Percentiles rank a stretch among this genome's conserved stretches.
These are phyloP conservation scores for Phrynocephalus vlangalii DNA, from an alignment of 2,797 vertebrate genomes.

Conservation along the genomic window DNA sequence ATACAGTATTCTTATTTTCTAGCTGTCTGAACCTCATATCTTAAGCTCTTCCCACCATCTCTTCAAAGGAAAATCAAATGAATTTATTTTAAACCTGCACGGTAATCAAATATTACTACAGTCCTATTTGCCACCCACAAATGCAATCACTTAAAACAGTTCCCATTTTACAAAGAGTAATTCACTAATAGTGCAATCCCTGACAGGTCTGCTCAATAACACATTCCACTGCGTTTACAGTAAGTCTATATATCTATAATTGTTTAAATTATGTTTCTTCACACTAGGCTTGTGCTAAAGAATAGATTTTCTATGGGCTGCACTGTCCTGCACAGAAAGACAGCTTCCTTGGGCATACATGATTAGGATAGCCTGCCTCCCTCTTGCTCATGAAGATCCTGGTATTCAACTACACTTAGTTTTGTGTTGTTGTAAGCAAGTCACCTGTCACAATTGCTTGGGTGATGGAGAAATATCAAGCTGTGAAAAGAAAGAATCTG, in stretches of 20 bases:
- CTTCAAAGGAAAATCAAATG: neutral
- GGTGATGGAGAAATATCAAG: neutral
- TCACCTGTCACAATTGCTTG: neutral
- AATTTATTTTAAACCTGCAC: neutral
- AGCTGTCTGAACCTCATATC: neutral
- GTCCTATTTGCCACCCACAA: neutral
- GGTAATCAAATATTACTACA: neutral
- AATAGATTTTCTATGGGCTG: neutral
- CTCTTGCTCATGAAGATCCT: neutral
- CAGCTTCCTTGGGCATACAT: neutral
- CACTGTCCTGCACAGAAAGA: neutral
- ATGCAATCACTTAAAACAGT: too few species aligned
- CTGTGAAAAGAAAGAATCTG: neutral
- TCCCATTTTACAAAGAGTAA: too few species aligned
- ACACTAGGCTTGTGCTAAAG: neutral
- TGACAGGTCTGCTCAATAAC: neutral
- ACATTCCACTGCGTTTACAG: neutral
- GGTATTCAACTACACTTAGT: neutral
- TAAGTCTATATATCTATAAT: neutral
- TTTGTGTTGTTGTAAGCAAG: neutral
- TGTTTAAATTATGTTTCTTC: neutral
- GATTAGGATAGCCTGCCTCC: neutral
- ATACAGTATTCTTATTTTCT: neutral
- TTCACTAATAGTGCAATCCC: neutral
- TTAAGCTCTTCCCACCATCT: neutral